Conservation (phyloP, 1,140 invertebrate species). For the Drosophila insularis region DNA sequence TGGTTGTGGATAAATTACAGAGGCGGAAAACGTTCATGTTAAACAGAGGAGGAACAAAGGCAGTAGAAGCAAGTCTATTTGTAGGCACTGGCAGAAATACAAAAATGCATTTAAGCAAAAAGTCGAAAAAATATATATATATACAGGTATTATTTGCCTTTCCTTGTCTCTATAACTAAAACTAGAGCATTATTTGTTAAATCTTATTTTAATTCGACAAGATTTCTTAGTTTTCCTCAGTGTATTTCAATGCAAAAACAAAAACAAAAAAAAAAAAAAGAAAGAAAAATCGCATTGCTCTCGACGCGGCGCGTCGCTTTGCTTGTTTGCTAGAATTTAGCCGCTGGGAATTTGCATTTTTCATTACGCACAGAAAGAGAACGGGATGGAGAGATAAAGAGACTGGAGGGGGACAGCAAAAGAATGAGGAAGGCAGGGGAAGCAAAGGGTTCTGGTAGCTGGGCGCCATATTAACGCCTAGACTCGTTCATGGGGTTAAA, state of each 20-base stretch:
- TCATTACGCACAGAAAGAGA: slow-evolving; percentile 65
- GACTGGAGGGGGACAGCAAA: slow-evolving; percentile 17
- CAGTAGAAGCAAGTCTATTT: slow-evolving; percentile 45
- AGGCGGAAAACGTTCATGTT: neutral
- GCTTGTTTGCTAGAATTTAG: slow-evolving; percentile 79
- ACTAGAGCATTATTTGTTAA: too few species aligned
- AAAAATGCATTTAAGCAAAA: neutral
- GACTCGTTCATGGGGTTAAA: slow-evolving; percentile 79
- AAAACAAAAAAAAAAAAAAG: slow-evolving; percentile 17
- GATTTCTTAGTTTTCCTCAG: slow-evolving; percentile 3
- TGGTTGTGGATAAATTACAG: slow-evolving; percentile 14
- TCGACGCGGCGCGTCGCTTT: slow-evolving; percentile 74
- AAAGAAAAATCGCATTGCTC: slow-evolving; percentile 47
- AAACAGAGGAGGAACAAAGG: slow-evolving; percentile 8
- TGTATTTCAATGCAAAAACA: slow-evolving; percentile 21
- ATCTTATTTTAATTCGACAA: neutral
- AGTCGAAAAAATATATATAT: too few species aligned
- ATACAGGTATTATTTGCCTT: too few species aligned
- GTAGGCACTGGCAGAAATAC: slow-evolving; percentile 24
- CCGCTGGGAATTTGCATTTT: slow-evolving; percentile 80
- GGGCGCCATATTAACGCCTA: slow-evolving; percentile 78
- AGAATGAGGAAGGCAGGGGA: neutral
- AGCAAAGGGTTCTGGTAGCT: slow-evolving; percentile 15
- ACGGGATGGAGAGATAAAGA: neutral
- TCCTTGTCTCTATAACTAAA: too few species aligned